Base-by-base conservation (phyloP, 1,140 invertebrate species). In the Theocolax elegans region DNA sequence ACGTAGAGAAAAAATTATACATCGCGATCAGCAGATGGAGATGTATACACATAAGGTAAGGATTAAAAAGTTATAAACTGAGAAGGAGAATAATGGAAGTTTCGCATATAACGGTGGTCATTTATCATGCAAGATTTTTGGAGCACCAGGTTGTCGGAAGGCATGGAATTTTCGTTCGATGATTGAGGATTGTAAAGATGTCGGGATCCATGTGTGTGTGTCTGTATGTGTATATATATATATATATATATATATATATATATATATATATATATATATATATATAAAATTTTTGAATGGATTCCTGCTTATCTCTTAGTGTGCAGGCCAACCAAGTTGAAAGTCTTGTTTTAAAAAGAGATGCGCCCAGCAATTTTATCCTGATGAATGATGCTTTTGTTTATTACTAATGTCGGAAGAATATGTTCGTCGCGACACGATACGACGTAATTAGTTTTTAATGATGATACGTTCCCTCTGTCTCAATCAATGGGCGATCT, bases 81-180 rank as follows among this genome's bases (percentile, higher is more conserved):
- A 44, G 40, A 46, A 23, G 15, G n/a, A 21, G 21, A 23, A 7
- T 13, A 10, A 29, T 3, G 48, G 1, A 59, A 31, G 27, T 29
- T 8, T 31, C 25, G 12, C 29, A 25, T 59, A 40, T 59, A 40
- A 21, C 10, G 27, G 29, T 3, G 17, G 27, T 64, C 62, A 23
- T 62, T 62, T 31, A 64, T 64, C 31, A 64, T 19, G 15, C 1
- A 13, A 29, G 48, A 64, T 64, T 64, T 64, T 48, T 35, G 62
- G 62, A 51, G 21, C 31, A 51, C 46, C 21, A 17, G 62, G 27
- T 53, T 51, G 62, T 64, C 42, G 31, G 48, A 64, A 64, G 48
- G 59, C 42, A 42, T 62, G 4, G 8, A 25, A 29, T 13, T 13
- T 54, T n/a, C 1, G 27, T 46, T 27, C 25, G 42, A 29, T 62